Evolutionary conservation across 2,113 vertebrate genomes (phyloP), one percentile per base, ranked within the genome.

Genomic region (Tylochromis polylepis): DNA sequence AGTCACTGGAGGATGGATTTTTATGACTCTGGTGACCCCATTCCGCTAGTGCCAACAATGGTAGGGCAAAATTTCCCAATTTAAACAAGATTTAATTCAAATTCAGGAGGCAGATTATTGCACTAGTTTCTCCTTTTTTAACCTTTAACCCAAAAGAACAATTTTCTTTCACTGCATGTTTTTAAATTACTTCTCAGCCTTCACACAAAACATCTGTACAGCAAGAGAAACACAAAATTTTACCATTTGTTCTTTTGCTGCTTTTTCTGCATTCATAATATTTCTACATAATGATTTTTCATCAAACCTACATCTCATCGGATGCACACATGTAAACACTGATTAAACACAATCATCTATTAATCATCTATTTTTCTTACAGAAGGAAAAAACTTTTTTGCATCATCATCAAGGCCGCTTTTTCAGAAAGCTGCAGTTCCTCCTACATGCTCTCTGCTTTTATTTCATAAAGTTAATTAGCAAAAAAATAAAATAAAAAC

Each of bases 391-490:
- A 80, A 36, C 53, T 65, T 88, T 88, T 72, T 2, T 31, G 41
- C 55, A 5, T 12, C 12, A 4, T 29, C 24, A 85, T 85, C 77
- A 91, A 92, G 91, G 92, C 49, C 29, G 3, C 31, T 41, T 27
- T 18, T 34, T 87, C 77, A 65, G 51, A 79, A 31, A 67, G 58
- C 59, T 22, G 38, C 14, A 5, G 4, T 20, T 67, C 60, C 56
- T 88, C 60, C 85, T 59, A 18, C 85, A 80, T 49, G 49, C 70
- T 79, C 29, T 18, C 83, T 9, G 57, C 82, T 90, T 67, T 87
- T 67, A 84, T 56, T 81, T 84, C 84, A 85, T 57, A 16, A 88
- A 79, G 43, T 49, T 86, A 82, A 89, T 82, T 79, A 83, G 34
- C 53, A 82, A 46, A 91, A 75, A 51, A 6, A 90, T 70, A 55